These are phyloP conservation scores for Pocillopora grandis DNA, from an alignment of 92 coral and sea anemone genomes.

Conservation along the genomic window DNA sequence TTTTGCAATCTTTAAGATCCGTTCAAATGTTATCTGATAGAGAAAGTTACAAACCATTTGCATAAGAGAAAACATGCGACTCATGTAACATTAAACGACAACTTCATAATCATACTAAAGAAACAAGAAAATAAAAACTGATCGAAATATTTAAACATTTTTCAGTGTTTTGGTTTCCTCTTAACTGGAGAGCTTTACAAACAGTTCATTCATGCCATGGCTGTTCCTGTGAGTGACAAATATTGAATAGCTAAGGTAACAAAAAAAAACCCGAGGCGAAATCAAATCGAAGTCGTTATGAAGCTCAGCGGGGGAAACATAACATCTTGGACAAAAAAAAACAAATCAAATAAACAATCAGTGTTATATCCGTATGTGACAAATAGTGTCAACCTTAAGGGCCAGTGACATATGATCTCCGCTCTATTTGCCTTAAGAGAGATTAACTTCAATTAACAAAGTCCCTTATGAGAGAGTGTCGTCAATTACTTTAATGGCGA, in stretches of 20 bases:
- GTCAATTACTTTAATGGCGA: not conserved
- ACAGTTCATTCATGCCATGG: not conserved
- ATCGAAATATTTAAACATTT: not conserved
- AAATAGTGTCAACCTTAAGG: not conserved
- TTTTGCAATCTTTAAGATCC: too few species aligned
- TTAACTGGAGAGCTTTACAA: not conserved
- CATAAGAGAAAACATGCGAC: too few species aligned
- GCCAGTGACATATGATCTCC: constrained; percentile 10
- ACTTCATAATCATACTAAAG: too few species aligned
- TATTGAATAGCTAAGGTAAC: not conserved
- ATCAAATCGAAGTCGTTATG: not conserved
- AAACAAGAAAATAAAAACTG: too few species aligned
- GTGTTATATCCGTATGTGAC: not conserved
- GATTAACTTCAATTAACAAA: constrained; percentile 9
- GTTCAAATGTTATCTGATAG: too few species aligned
- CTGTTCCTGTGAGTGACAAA: not conserved
- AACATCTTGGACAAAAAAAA: not conserved
- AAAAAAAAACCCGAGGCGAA: not conserved
- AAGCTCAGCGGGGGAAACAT: not conserved
- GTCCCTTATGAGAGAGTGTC: constrained; percentile 7
- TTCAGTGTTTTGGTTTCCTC: not conserved
- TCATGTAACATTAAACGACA: too few species aligned
- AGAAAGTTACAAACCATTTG: too few species aligned
- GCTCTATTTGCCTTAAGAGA: not conserved
- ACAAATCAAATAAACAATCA: not conserved